phyloP scores from a whole-genome alignment of 2,113 vertebrate genomes.

The Epinephelus lanceolatus region DNA sequence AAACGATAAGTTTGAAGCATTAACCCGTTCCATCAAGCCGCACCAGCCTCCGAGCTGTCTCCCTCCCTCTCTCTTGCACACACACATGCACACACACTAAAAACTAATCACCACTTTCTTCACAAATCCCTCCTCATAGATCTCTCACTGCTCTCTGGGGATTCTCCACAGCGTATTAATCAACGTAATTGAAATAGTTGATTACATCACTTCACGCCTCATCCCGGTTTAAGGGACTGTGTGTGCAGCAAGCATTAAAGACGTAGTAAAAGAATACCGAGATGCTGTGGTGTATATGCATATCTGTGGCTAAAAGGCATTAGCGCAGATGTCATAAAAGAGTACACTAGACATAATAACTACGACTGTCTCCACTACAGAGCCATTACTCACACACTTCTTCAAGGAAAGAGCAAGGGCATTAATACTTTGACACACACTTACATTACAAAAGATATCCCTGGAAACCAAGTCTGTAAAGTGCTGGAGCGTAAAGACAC shows the following conservation, averaged over 20 bases:
- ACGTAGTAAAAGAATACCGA: slow-evolving; percentile 51
- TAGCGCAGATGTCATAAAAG: slow-evolving; percentile 34
- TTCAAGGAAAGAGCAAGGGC: slow-evolving; percentile 27
- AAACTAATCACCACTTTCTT: slow-evolving; percentile 77
- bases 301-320: slow-evolving; percentile 41
- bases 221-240: slow-evolving; percentile 62
- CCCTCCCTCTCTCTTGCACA: not conserved
- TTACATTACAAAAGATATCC: not conserved
- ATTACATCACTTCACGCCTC: slow-evolving; percentile 78
- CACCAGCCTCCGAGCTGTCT: slow-evolving; percentile 1
- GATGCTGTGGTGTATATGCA: slow-evolving; percentile 28
- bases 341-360: slow-evolving; percentile 39
- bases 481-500: not conserved
- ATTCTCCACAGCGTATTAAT: slow-evolving; percentile 74
- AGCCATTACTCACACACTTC: slow-evolving; percentile 49
- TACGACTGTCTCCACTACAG: slow-evolving; percentile 24
- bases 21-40: slow-evolving; percentile 44
- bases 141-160: slow-evolving; percentile 67
- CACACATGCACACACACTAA: slow-evolving; percentile 33
- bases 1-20: slow-evolving; percentile 65
- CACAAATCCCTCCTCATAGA: slow-evolving; percentile 73
- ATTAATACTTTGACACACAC: slow-evolving; percentile 5
- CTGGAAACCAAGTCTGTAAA: not conserved
- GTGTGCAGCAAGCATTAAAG: slow-evolving; percentile 53
- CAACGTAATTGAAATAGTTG: slow-evolving; percentile 80